These are phyloP conservation scores for Hydractinia echinata DNA, from an alignment of 30 jellyfish, hydroid and myxozoan genomes.

Conservation along the genomic window DNA sequence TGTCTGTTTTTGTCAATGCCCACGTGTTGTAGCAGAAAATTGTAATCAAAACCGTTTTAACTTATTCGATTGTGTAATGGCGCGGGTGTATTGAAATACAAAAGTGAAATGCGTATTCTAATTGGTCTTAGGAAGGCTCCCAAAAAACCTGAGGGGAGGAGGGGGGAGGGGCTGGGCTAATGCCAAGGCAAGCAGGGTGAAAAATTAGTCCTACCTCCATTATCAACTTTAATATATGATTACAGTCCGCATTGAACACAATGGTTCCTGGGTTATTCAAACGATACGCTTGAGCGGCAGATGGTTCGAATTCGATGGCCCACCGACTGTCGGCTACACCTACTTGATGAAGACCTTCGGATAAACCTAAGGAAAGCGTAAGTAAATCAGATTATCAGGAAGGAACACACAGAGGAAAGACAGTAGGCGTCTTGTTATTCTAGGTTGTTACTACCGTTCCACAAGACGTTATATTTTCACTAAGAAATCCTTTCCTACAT, in stretches of 20 bases:
- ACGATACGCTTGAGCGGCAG: conserved; percentile 96
- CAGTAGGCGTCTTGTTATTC: not conserved
- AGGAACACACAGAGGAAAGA: not conserved
- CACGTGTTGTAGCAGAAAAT: no score
- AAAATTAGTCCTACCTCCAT: conserved; percentile 61
- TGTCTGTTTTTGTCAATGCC: no score
- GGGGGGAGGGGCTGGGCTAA: not conserved
- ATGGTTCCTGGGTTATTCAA: conserved; percentile 71
- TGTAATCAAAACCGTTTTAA: no score
- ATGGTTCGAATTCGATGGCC: conserved; percentile 92
- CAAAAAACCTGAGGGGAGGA: no score
- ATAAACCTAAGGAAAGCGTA: conserved; percentile 46
- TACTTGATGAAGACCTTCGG: conserved; percentile 87
- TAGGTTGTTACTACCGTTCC: not conserved
- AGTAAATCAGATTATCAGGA: not conserved
- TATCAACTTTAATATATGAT: conserved; percentile 52
- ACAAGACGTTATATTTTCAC: no score
- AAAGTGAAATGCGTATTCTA: not conserved
- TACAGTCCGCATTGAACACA: conserved; percentile 86
- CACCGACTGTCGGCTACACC: conserved; percentile 80
- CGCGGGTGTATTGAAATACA: not conserved
- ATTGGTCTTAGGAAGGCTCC: not conserved
- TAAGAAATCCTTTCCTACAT: no score
- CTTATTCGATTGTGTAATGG: not conserved
- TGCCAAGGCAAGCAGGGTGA: not conserved